phyloP scores from a whole-genome alignment of 2,888 invertebrate species.

The Drosophila infuscata region DNA sequence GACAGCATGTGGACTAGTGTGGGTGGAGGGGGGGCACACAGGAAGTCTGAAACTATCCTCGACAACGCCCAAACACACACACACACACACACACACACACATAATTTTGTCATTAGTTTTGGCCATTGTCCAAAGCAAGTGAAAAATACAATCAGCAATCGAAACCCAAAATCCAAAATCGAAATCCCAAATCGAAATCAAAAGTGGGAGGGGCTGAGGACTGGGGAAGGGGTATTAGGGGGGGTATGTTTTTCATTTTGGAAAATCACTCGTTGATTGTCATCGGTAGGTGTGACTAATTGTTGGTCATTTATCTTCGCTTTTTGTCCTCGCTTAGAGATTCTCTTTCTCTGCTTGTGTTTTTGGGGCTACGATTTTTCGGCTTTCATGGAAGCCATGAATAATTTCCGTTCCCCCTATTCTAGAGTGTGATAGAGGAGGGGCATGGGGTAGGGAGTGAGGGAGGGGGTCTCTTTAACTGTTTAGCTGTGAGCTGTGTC shows the following conservation, averaged over 20 bases:
- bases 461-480: constrained; percentile 14
- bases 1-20: neutral
- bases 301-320: constrained; percentile 78
- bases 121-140: constrained; percentile 58
- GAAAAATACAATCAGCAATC: constrained; percentile 33
- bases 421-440: neutral
- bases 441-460: neutral
- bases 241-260: constrained; percentile 41
- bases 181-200: constrained; percentile 12
- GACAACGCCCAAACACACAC: constrained; percentile 37
- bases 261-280: constrained; percentile 77
- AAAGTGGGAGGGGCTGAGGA: too few relatives aligned
- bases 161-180: constrained; percentile 13
- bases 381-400: constrained; percentile 65
- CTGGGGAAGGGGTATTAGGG: neutral
- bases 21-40: neutral
- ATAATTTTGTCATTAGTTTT: constrained; percentile 59
- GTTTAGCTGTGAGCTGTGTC: constrained; percentile 1
- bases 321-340: constrained; percentile 27
- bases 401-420: constrained; percentile 68
- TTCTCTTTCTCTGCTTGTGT: constrained; percentile 10
- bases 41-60: constrained; percentile 1
- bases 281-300: constrained; percentile 81
- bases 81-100: neutral
- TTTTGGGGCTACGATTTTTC: constrained; percentile 12